Base-by-base conservation (phyloP, 2,888 invertebrate genomes). In the Nesidiocoris tenuis region DNA sequence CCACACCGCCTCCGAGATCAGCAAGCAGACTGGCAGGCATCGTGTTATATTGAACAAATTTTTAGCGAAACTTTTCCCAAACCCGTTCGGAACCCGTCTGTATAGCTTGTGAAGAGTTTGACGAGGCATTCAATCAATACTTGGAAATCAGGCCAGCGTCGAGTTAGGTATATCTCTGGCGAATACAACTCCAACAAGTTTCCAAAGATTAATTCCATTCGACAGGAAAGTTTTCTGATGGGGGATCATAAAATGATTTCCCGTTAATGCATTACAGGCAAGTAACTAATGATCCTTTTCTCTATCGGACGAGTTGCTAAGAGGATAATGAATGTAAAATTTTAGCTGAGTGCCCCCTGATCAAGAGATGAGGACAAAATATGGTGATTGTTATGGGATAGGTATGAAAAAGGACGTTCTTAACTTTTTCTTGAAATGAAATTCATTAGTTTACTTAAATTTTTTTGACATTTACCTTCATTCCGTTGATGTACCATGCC, bases 401-500 rank as follows among this genome's bases (percentile, higher is more conserved):
- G n/a, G n/a, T n/a, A n/a, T n/a, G n/a, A n/a, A n/a, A n/a, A n/a
- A n/a, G n/a, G n/a, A n/a, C n/a, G n/a, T n/a, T n/a, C n/a, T n/a
- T n/a, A n/a, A n/a, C n/a, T n/a, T n/a, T n/a, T n/a, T n/a, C n/a
- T n/a, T n/a, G n/a, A n/a, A n/a, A n/a, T n/a, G n/a, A n/a, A n/a
- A n/a, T n/a, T n/a, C n/a, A n/a, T n/a, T n/a, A n/a, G n/a, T n/a
- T n/a, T n/a, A n/a, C n/a, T n/a, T n/a, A n/a, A n/a, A n/a, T n/a
- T n/a, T n/a, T n/a, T n/a, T n/a, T n/a, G n/a, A n/a, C n/a, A n/a
- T n/a, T 82, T 81, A 86, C 85, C 83, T 83, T 82, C 80, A 83
- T 83, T 63, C 82, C 84, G 81, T 85, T 86, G 81, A 86, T 84
- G 80, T 82, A 84, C 86, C 86, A 86, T 21, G 82, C 81, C 54